A percentile compares a stretch with the other conserved stretches of the same genome.
Evolutionary conservation across 2,113 vertebrate genomes (phyloP).

Genomic region (Caracal caracal): DNA sequence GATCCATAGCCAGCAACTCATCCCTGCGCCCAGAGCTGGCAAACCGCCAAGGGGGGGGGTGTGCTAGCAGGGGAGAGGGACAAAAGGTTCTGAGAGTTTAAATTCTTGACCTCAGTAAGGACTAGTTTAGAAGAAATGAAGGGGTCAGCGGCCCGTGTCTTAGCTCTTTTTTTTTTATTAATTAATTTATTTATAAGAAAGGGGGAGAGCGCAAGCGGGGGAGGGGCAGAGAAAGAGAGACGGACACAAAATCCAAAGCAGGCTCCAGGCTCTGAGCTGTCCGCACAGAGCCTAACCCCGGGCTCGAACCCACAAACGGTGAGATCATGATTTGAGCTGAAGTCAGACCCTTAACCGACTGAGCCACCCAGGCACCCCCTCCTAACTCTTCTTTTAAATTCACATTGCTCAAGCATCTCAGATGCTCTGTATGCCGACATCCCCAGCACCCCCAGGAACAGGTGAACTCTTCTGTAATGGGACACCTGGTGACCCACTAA

Average conservation of each 20-base stretch:
- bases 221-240: too few relatives aligned
- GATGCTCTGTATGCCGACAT: background rate
- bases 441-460: background rate
- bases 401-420: background rate
- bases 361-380: too few relatives aligned
- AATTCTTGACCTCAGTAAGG: background rate
- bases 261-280: too few relatives aligned
- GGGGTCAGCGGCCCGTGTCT: background rate
- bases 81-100: background rate
- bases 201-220: too few relatives aligned
- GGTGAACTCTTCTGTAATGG: background rate
- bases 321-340: too few relatives aligned
- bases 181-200: too few relatives aligned
- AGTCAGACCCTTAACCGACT: too few relatives aligned
- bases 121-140: background rate
- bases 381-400: background rate
- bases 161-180: background rate
- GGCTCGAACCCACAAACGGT: too few relatives aligned
- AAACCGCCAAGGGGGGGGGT: accelerated
- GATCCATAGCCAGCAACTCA: background rate
- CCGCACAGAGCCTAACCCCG: too few relatives aligned
- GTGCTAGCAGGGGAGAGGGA: background rate
- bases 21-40: background rate
- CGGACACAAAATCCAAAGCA: too few relatives aligned
- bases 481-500: background rate